Evolutionary conservation across 2,113 vertebrate genomes (phyloP), one percentile per base, ranked within the genome.

Genomic region (Eptatretus burgeri): DNA sequence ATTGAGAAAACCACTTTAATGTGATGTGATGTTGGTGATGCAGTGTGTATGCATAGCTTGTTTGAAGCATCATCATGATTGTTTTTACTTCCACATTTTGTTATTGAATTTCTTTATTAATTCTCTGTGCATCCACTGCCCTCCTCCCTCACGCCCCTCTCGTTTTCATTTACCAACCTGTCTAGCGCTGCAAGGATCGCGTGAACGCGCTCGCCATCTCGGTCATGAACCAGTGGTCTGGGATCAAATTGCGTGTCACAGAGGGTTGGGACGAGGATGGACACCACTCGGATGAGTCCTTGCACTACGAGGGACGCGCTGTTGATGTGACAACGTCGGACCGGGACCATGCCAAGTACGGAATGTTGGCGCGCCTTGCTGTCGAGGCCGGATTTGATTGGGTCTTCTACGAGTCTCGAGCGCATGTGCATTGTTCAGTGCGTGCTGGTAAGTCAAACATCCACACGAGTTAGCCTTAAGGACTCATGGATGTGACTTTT

Each of bases 151-250:
- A 11, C 13, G 16, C 50, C 16, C 51, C 17, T 41, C 2, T 13
- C 13, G 16, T 11, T 50, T 5, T 49, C 63, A 51, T 18, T 19
- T 62, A 50, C 69, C 50, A 52, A 64, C 66, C 10, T 69, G 56
- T 16, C 1, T 73, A 98, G 91, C 87, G 87, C 65, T 98, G 89
- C 72, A 96, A 96, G 72, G 91, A 96, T 75, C 88, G 89, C 70
- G 73, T 96, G 70, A 96, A 94, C 72, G 85, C 89, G 1, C 72
- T 96, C 77, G 84, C 84, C 70, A 89, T 89, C 73, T 87, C 84
- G 0, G 84, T 89, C 66, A 83, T 85, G 84, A 89, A 87, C 72
- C 81, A 85, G 76, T 89, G 84, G 84, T 82, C 82, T 0, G 79
- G 81, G 4, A 78, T 85, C 68, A 87, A 85, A 73, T 78, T 89